Percentiles rank a stretch among this genome's conserved stretches.
phyloP scores from a whole-genome alignment of 2,113 vertebrate species.

The Upupa epops region DNA sequence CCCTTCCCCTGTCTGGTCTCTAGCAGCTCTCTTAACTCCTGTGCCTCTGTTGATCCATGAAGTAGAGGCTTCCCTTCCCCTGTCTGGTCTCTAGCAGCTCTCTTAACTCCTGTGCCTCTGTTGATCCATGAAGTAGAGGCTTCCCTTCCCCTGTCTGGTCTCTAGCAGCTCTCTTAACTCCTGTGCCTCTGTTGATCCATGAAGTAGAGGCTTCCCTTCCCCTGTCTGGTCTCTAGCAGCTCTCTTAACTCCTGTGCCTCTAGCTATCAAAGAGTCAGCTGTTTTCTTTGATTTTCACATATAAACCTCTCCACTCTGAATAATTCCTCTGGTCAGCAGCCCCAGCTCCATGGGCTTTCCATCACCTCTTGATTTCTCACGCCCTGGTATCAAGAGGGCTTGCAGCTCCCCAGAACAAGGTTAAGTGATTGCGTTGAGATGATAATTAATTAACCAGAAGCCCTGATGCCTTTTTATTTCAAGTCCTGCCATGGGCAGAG shows the following conservation, averaged over 20 bases:
- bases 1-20: background rate
- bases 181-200: background rate
- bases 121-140: background rate
- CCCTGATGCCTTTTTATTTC: background rate
- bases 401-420: background rate
- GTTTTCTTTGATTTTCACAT: background rate
- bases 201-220: background rate
- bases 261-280: background rate
- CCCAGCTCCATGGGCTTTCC: background rate
- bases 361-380: background rate
- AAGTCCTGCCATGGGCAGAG: background rate
- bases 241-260: background rate
- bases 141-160: background rate
- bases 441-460: background rate
- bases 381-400: background rate
- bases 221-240: background rate
- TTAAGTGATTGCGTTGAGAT: background rate
- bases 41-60: background rate
- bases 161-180: background rate
- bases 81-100: background rate
- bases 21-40: background rate
- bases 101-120: background rate
- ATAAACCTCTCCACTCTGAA: background rate
- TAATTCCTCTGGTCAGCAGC: background rate
- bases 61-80: background rate